phyloP scores from a whole-genome alignment of 2,113 vertebrate genomes.

The Emydura subglobosa region DNA sequence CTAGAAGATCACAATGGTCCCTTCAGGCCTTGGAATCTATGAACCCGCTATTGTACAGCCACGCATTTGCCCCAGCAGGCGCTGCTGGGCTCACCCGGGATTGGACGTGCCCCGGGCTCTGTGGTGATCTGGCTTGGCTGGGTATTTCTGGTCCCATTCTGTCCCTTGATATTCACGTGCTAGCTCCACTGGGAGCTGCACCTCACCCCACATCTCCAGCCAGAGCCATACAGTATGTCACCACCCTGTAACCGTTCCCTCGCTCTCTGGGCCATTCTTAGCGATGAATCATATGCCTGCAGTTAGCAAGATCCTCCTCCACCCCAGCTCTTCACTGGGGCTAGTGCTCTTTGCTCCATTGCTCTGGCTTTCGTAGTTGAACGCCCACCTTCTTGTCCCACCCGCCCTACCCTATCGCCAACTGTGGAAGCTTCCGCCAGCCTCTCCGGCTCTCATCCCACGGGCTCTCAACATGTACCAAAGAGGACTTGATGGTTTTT shows the following conservation, averaged over 20 bases:
- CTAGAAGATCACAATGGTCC: background rate
- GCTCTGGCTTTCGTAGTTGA: background rate
- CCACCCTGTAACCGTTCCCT: background rate
- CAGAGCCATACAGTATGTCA: background rate
- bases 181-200: background rate
- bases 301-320: background rate
- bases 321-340: background rate
- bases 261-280: background rate
- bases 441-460: background rate
- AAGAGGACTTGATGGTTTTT: background rate
- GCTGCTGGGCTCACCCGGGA: background rate
- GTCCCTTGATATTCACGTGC: background rate
- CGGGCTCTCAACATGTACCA: background rate
- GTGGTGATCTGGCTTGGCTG: background rate
- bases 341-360: background rate
- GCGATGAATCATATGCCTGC: background rate
- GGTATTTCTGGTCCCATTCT: rapidly evolving
- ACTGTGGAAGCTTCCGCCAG: background rate
- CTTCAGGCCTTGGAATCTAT: background rate
- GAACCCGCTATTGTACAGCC: background rate
- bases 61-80: background rate
- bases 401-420: too few relatives aligned
- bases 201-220: background rate
- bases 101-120: background rate
- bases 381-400: background rate